Conservation (phyloP, 1,140 invertebrate species). For the Watersipora subatra region DNA sequence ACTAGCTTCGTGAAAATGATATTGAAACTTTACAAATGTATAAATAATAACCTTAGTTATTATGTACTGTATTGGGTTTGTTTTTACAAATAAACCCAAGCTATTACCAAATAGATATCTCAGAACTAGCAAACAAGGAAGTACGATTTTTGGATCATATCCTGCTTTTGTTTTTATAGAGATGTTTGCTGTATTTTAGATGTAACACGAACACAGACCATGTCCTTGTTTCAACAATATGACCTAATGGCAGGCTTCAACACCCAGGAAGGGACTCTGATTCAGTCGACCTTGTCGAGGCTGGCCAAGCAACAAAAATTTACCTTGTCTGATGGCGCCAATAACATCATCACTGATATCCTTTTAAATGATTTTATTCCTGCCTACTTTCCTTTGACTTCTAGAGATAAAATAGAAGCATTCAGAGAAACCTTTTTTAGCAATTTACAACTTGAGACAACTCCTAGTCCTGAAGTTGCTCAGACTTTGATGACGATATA, state of each 20-base stretch:
- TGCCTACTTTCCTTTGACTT: not conserved
- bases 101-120: too few relatives aligned
- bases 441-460: not conserved
- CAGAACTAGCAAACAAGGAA: too few relatives aligned
- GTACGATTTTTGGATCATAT: too few relatives aligned
- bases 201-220: not conserved
- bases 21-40: too few relatives aligned
- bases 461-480: not conserved
- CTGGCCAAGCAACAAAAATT: not conserved
- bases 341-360: not conserved
- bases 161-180: too few relatives aligned
- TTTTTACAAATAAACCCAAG: too few relatives aligned
- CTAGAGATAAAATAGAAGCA: not conserved
- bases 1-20: too few relatives aligned
- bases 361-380: not conserved
- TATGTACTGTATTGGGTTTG: too few relatives aligned
- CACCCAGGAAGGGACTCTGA: not conserved
- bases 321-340: not conserved
- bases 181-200: not conserved
- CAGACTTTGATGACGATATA: not conserved
- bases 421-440: not conserved
- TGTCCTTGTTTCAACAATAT: not conserved
- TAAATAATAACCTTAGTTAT: too few relatives aligned
- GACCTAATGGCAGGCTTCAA: not conserved
- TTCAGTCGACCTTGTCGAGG: not conserved